Evolutionary conservation across 2,888 invertebrate species (phyloP).

Genomic region (Drosophila sordidapex): DNA sequence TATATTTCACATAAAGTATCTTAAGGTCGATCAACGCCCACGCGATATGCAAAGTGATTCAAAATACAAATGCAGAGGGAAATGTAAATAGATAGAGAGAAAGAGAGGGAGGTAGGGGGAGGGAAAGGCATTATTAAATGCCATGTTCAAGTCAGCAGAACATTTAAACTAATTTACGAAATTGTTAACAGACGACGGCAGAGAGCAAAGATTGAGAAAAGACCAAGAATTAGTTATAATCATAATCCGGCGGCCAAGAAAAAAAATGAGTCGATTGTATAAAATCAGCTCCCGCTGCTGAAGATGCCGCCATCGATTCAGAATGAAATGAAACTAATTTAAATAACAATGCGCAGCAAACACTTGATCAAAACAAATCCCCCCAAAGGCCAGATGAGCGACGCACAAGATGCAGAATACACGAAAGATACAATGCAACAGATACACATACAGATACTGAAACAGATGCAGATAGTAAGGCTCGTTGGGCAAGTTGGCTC

Average conservation of each 20-base stretch:
- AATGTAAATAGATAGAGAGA: neutral
- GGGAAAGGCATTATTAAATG: slow-evolving; percentile 12
- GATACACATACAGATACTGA: slow-evolving; percentile 15
- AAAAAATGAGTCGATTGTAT: slow-evolving; percentile 39
- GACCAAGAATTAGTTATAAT: slow-evolving; percentile 69
- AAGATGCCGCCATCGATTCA: slow-evolving; percentile 29
- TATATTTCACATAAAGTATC: slow-evolving; percentile 40
- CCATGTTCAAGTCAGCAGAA: slow-evolving; percentile 17
- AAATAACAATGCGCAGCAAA: slow-evolving; percentile 77
- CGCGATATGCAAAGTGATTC: slow-evolving; percentile 28
- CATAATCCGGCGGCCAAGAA: slow-evolving; percentile 67
- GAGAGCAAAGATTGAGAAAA: slow-evolving; percentile 36
- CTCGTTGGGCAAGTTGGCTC: slow-evolving; percentile 35
- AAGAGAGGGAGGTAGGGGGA: neutral
- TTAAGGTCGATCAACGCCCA: slow-evolving; percentile 60
- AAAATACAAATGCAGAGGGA: slow-evolving; percentile 49
- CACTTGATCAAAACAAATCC: slow-evolving; percentile 82
- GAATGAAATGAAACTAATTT: slow-evolving; percentile 79
- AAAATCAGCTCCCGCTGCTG: slow-evolving; percentile 29
- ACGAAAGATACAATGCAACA: neutral
- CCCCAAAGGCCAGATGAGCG: slow-evolving; percentile 48
- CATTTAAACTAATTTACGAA: slow-evolving; percentile 79
- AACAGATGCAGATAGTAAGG: slow-evolving; percentile 23
- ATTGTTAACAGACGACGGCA: slow-evolving; percentile 50
- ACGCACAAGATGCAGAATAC: slow-evolving; percentile 37